Percentiles rank a stretch among this genome's conserved stretches.
Conservation (phyloP, 2,797 vertebrate genomes). For the Chelmon rostratus region DNA sequence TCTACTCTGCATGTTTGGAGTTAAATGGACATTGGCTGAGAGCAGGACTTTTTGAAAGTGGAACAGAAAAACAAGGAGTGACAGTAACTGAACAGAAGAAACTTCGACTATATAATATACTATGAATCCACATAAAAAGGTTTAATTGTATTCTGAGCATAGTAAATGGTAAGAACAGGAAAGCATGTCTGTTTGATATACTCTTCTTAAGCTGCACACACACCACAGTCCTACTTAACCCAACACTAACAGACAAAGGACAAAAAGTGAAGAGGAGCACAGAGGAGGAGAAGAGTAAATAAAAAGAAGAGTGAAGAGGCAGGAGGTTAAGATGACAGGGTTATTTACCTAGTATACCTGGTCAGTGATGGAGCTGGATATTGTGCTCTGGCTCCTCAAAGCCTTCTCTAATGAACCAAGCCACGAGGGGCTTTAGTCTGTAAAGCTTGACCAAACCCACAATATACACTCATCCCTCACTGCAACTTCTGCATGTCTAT, state of each 20-base stretch:
- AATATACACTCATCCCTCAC: slow-evolving; percentile 52
- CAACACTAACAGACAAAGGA: slow-evolving; percentile 11
- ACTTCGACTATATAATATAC: slow-evolving; percentile 5
- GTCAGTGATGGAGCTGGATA: slow-evolving; percentile 70
- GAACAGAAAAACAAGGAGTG: slow-evolving; percentile 28
- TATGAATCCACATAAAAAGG: slow-evolving; percentile 24
- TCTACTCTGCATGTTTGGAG: slow-evolving; percentile 49
- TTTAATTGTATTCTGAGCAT: slow-evolving; percentile 31
- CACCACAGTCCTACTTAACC: slow-evolving; percentile 30
- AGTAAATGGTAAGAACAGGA: slow-evolving; percentile 15
- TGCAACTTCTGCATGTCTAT: slow-evolving; percentile 29
- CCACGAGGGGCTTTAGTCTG: slow-evolving; percentile 67
- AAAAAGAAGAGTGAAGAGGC: slow-evolving; percentile 38
- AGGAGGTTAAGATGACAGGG: slow-evolving; percentile 61
- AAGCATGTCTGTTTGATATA: slow-evolving; percentile 26
- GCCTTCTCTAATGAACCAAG: slow-evolving; percentile 82
- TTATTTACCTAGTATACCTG: slow-evolving; percentile 74
- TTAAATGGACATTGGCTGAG: slow-evolving; percentile 44
- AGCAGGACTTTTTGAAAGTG: slow-evolving; percentile 35
- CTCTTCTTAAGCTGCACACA: slow-evolving; percentile 21
- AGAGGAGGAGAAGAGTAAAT: slow-evolving; percentile 44
- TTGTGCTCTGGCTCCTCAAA: slow-evolving; percentile 75
- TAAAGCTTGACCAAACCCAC: slow-evolving; percentile 70
- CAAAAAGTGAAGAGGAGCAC: slow-evolving; percentile 28
- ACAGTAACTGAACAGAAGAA: slow-evolving; percentile 16